Conservation (phyloP, 2,888 invertebrate species). For the Esperia sulphurella region DNA sequence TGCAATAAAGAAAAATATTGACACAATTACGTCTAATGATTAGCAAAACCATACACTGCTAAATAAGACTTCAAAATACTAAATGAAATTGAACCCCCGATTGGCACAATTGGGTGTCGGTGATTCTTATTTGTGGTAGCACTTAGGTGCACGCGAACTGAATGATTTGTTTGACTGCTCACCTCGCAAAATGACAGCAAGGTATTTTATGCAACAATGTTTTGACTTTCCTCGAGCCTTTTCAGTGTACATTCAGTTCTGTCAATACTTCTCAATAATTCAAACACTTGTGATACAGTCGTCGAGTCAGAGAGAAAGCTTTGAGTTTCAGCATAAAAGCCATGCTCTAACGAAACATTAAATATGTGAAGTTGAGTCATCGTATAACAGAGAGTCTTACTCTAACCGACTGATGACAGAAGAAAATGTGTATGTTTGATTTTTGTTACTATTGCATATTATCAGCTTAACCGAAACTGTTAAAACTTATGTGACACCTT, state of each 20-base stretch:
- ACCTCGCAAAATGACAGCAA: conserved; percentile 6
- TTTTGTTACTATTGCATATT: too few relatives aligned
- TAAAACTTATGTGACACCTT: too few relatives aligned
- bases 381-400: too few relatives aligned
- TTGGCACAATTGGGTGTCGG: conserved; percentile 33
- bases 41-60: background rate
- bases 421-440: too few relatives aligned
- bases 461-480: too few relatives aligned
- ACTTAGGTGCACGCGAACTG: conserved; percentile 44
- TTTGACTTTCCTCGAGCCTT: background rate
- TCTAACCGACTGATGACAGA: too few relatives aligned
- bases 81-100: conserved; percentile 32
- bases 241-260: too few relatives aligned
- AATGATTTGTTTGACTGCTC: conserved; percentile 21
- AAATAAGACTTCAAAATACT: conserved; percentile 19
- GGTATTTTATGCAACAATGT: background rate
- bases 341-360: too few relatives aligned
- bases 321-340: too few relatives aligned
- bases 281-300: background rate
- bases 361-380: too few relatives aligned
- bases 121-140: conserved; percentile 33
- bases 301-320: background rate
- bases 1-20: too few relatives aligned
- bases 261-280: background rate
- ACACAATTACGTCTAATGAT: background rate